These are phyloP conservation scores for Rhynchonycteris naso DNA, from an alignment of 2,797 vertebrate species.

Conservation along the genomic window DNA sequence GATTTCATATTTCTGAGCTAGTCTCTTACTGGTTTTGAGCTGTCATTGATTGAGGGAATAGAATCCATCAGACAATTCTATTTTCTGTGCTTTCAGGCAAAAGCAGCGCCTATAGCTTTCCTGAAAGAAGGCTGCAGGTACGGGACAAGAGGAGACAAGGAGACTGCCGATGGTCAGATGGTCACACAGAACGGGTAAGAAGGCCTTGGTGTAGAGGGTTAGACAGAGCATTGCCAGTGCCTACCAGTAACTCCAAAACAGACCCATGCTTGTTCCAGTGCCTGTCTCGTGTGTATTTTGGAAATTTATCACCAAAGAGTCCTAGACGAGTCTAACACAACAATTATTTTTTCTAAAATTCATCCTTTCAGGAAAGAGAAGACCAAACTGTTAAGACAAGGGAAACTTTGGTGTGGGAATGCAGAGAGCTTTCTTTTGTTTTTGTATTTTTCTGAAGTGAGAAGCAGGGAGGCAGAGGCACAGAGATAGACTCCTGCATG, in stretches of 20 bases:
- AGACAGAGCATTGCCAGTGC: not conserved
- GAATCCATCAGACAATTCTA: not conserved
- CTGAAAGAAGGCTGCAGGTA: not conserved
- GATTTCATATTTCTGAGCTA: not conserved
- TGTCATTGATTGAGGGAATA: not conserved
- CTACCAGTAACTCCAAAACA: not conserved
- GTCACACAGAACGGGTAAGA: not conserved
- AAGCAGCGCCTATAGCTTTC: not conserved
- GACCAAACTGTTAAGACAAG: not conserved
- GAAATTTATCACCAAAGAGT: not conserved
- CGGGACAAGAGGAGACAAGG: not conserved
- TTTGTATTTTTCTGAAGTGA: no score
- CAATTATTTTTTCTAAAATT: not conserved
- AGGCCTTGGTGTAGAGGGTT: rapidly evolving
- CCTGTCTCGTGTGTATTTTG: not conserved
- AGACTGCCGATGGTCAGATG: not conserved
- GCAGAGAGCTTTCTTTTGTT: not conserved
- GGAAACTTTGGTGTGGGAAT: not conserved
- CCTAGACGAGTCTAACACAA: not conserved
- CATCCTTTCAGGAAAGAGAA: not conserved
- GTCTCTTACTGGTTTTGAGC: not conserved
- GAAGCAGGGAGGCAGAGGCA: no score
- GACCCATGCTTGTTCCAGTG: rapidly evolving
- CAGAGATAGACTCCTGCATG: no score
- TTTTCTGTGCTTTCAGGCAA: not conserved